These are phyloP conservation scores for Crypturellus tataupa DNA, from an alignment of 2,797 vertebrate genomes.

Conservation along the genomic window DNA sequence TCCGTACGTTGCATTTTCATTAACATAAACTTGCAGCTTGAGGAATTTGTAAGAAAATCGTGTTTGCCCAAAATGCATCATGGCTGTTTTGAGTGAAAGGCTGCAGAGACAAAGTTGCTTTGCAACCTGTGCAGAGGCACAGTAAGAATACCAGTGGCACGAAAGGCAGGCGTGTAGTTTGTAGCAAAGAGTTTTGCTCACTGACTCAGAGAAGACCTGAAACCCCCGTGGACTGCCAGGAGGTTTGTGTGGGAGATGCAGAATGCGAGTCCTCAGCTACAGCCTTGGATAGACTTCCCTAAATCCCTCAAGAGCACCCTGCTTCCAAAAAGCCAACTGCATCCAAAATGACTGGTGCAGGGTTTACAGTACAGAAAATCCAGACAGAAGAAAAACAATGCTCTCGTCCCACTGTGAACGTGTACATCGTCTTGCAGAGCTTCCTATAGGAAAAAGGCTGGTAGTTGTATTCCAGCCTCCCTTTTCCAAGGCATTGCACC, in stretches of 20 bases:
- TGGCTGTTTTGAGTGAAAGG: background rate
- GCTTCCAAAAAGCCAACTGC: slow-evolving; percentile 8
- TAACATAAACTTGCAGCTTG: background rate
- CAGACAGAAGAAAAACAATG: background rate
- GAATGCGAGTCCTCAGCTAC: background rate
- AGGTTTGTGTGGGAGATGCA: slow-evolving; percentile 26
- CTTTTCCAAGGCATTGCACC: fast-evolving
- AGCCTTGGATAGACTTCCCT: background rate
- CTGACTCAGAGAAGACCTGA: slow-evolving; percentile 30
- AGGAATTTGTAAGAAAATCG: background rate
- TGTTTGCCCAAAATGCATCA: background rate
- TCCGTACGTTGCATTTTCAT: background rate
- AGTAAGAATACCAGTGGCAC: background rate
- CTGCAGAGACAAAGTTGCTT: background rate
- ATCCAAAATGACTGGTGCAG: background rate
- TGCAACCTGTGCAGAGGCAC: background rate
- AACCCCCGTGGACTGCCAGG: background rate
- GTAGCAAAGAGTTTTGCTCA: slow-evolving; percentile 7
- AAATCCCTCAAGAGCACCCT: slow-evolving; percentile 12
- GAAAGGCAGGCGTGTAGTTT: background rate
- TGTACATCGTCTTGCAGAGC: background rate
- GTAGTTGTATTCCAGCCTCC: background rate
- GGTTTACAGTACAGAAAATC: background rate
- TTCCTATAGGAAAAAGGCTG: background rate
- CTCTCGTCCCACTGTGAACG: background rate